Base-by-base conservation (phyloP, 2,797 vertebrate species). In the Euphonia xanthogaster region DNA sequence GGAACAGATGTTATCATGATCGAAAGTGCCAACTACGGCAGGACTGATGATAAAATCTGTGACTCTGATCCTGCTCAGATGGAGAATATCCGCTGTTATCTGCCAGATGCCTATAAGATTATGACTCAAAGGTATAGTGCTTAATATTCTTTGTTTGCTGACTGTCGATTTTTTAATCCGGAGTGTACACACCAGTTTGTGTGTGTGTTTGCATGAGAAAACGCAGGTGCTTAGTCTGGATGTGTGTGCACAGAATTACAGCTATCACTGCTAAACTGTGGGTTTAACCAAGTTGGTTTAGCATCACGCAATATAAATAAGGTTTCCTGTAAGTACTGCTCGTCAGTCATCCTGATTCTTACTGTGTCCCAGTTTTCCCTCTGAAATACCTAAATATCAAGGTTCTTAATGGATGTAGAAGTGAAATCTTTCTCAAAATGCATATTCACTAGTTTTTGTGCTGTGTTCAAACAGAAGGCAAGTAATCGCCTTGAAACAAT, bases 1-100 rank as follows among this genome's bases (percentile, higher is more conserved):
- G 99, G 99, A 93, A 99, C 99, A 6, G 99, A 99, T 48, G 99
- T 99, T 97, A 99, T 99, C 98, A 99, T 99, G 99, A 99, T 99
- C 3, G 99, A 99, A 97, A 99, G 99, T 93, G 99, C 99, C 98
- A 99, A 99, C 98, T 99, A 99, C 4, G 99, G 99, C 30, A 98
- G 99, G 96, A 99, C 99, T 0, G 99, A 99, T 9, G 99, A 99
- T 97, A 99, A 99, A 98, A 99, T 99, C 97, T 99, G 99, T 25
- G 99, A 99, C 76, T 99, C 99, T 6, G 99, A 99, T 97, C 99
- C 99, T 9, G 99, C 99, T 73, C 99, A 99, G 98, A 99, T 99
- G 99, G 99, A 99, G 97, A 99, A 99, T 97, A 99, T 99, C 30
- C 98, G 99, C 88, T 99, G 99, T 97, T 99, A 99, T 97, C 98